Percentiles rank a stretch among this genome's conserved stretches.
Evolutionary conservation across 2,888 invertebrate species (phyloP).

Genomic region (Eutolmus rufibarbis): DNA sequence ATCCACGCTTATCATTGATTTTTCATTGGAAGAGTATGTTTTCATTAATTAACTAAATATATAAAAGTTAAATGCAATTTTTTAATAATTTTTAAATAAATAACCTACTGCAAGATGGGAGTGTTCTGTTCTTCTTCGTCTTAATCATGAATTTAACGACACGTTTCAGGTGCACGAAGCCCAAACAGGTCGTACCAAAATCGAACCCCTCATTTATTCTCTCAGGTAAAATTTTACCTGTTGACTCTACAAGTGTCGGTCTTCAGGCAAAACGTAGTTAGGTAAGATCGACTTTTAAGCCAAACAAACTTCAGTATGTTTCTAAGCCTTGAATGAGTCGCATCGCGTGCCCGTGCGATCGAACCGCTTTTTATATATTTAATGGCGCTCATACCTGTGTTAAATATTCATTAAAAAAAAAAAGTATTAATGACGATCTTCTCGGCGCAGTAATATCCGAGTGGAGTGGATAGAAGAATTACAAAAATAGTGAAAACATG

Average conservation of each 20-base stretch:
- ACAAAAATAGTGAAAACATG: neutral
- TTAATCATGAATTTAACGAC: neutral
- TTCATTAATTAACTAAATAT: too few relatives aligned
- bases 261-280: conserved; percentile 22
- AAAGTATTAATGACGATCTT: neutral
- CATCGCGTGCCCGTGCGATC: neutral
- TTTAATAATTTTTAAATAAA: neutral
- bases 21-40: too few relatives aligned
- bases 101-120: neutral
- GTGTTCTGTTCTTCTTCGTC: neutral
- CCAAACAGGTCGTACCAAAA: neutral
- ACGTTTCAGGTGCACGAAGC: neutral
- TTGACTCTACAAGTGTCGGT: neutral
- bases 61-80: too few relatives aligned
- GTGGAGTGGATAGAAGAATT: neutral
- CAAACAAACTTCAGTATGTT: conserved; percentile 22
- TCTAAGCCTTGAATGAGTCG: neutral
- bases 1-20: neutral
- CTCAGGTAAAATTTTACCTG: conserved; percentile 9
- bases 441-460: neutral
- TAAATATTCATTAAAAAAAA: neutral
- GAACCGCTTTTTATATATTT: neutral
- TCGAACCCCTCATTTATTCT: neutral
- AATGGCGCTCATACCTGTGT: neutral
- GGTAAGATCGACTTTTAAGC: neutral